phyloP scores from a whole-genome alignment of 2,113 vertebrate genomes.

The Lasiurus borealis region DNA sequence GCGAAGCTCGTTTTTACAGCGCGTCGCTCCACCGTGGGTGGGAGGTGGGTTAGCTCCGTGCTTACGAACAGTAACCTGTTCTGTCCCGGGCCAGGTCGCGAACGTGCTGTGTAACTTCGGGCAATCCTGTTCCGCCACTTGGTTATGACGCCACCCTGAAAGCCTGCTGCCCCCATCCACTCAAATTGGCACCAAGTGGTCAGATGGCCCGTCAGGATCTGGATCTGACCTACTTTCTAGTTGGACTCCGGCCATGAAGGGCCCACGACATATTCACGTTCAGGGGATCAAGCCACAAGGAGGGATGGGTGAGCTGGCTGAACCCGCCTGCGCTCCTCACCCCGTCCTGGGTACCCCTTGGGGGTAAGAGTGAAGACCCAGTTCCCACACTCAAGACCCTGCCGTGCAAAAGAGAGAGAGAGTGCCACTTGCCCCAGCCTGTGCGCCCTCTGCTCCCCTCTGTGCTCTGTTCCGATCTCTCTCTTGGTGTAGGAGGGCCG shows the following conservation, averaged over 20 bases:
- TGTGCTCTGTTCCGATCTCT: conserved; percentile 72
- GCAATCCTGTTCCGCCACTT: conserved; percentile 50
- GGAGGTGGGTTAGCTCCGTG: neutral
- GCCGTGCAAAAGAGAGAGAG: neutral
- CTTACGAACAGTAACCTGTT: conserved; percentile 16
- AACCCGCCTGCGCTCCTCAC: neutral
- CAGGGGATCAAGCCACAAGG: neutral
- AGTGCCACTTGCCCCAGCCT: conserved; percentile 71
- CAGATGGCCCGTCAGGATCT: conserved; percentile 6
- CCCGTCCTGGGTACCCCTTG: neutral
- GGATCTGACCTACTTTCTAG: conserved; percentile 61
- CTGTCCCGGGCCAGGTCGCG: conserved; percentile 5
- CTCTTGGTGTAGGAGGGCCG: conserved; percentile 88
- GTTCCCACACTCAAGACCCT: neutral
- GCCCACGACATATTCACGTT: neutral
- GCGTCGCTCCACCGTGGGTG: neutral
- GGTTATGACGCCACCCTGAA: conserved; percentile 30
- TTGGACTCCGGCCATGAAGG: neutral
- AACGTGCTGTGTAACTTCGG: conserved; percentile 38
- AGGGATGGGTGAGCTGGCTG: neutral
- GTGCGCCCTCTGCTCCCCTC: conserved; percentile 65
- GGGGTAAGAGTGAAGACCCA: neutral
- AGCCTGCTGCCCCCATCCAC: neutral
- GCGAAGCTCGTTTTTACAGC: neutral
- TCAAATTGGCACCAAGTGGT: neutral